These are phyloP conservation scores for Chamaetylas fuelleborni DNA, from an alignment of 2,113 vertebrate genomes.

Conservation along the genomic window DNA sequence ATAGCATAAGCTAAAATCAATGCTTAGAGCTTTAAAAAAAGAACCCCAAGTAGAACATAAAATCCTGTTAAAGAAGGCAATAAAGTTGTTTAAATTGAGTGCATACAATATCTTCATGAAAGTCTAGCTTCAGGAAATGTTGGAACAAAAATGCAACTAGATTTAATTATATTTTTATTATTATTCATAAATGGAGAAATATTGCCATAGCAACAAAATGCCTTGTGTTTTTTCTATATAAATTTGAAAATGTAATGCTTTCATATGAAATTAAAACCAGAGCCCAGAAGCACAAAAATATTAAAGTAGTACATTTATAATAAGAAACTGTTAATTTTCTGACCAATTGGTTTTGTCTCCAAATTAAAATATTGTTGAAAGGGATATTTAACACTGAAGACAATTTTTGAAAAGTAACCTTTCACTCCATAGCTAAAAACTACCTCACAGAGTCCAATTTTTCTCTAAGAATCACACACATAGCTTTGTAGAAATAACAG, in stretches of 20 bases:
- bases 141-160: constrained; percentile 5
- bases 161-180: constrained; percentile 28
- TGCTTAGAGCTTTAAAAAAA: not conserved
- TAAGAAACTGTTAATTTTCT: constrained; percentile 19
- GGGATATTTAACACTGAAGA: not conserved
- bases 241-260: constrained; percentile 11
- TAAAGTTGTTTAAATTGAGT: constrained; percentile 7
- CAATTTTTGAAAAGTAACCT: not conserved
- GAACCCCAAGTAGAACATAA: not conserved
- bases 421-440: not conserved
- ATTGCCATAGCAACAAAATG: constrained; percentile 15
- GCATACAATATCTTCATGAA: not conserved
- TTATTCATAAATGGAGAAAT: constrained; percentile 23
- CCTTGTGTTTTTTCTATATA: constrained; percentile 20
- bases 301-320: constrained; percentile 1
- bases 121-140: constrained; percentile 4
- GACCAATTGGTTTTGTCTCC: not conserved
- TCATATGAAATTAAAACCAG: constrained; percentile 27
- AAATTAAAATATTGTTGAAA: not conserved
- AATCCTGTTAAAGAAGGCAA: not conserved
- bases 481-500: not conserved
- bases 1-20: not conserved
- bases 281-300: not conserved
- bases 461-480: not conserved
- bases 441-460: not conserved